Base-by-base conservation (phyloP, 2,888 invertebrate species). In the Cheilosia impressa region DNA sequence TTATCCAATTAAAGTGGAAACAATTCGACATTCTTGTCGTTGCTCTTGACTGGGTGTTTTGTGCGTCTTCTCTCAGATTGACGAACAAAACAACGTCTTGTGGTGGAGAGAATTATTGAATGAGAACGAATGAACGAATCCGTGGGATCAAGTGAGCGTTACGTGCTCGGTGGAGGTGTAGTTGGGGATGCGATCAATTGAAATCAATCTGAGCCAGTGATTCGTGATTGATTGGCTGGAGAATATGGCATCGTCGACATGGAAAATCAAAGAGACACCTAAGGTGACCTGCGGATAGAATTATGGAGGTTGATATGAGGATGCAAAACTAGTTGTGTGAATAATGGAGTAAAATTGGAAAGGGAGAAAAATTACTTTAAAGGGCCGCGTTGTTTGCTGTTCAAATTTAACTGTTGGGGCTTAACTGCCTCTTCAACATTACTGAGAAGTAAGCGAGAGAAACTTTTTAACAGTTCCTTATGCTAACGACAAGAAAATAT, bases 1-100 rank as follows among this genome's bases (percentile, higher is more conserved):
- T 85, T 85, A 81, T 80, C 85, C 81, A 85, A 85, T 85, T 85
- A 85, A 80, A 81, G 71, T 68, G 85, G 81, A 85, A 85, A 81
- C 81, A 85, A 84, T 80, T 75, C 84, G 75, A 80, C 69, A 66
- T 78, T 68, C 73, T 75, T 63, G 50, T 50, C n/a, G 45, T 62
- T 68, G 43, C 43, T 72, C 34, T 55, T 47, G 31, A 9, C n/a
- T 47, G 47, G 17, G 17, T 17, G 27, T 55, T 4, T n/a, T 52
- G 19, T 27, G 6, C 50, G 17, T 58, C n/a, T 22, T 45, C 34
- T 55, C 24, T 45, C 17, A 13, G 6, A 10, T 17, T 7, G 24
- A n/a, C 31, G 13, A 38, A 38, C 4, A 38, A 38, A 38, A 13
- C 38, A 38, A 13, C 38, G 43, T 75, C 43, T 62, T 63, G 50